Percentiles rank a stretch among this genome's conserved stretches.
phyloP scores from a whole-genome alignment of 2,797 vertebrate genomes.

The Echeneis naucrates region DNA sequence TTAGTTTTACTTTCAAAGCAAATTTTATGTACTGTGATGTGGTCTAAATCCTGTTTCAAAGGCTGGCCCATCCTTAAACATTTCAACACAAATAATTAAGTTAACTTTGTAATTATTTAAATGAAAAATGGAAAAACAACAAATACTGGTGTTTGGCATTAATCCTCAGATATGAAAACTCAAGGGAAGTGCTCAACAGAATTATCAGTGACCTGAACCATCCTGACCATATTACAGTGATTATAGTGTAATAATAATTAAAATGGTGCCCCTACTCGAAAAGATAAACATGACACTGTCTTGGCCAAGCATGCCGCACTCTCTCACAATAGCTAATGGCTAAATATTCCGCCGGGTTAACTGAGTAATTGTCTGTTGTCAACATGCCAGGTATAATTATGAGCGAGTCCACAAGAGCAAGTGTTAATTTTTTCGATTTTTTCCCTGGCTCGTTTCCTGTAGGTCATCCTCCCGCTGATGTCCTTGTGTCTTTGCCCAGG shows the following conservation, averaged over 20 bases:
- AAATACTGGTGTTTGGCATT: neutral
- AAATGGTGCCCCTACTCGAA: conserved; percentile 44
- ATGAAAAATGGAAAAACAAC: neutral
- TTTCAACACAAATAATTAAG: neutral
- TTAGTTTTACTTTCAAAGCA: conserved; percentile 36
- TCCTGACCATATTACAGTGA: conserved; percentile 5
- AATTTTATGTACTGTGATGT: conserved; percentile 16
- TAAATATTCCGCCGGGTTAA: conserved; percentile 84
- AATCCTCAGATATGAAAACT: neutral
- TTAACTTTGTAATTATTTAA: neutral
- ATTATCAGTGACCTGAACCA: neutral
- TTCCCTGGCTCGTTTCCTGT: conserved; percentile 39
- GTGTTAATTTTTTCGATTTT: conserved; percentile 81
- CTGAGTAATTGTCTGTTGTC: conserved; percentile 88
- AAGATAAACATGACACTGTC: conserved; percentile 52
- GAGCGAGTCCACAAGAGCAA: conserved; percentile 77
- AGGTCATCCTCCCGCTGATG: conserved; percentile 49
- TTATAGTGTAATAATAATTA: conserved; percentile 22
- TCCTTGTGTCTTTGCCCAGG: conserved; percentile 82
- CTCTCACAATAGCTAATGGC: conserved; percentile 81
- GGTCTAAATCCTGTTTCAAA: conserved; percentile 18
- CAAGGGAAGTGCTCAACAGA: neutral
- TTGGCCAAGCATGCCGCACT: conserved; percentile 56
- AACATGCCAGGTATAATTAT: conserved; percentile 87
- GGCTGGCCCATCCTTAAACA: neutral